Evolutionary conservation across 2,888 invertebrate species (phyloP).

Genomic region (Andrena bucephala): DNA sequence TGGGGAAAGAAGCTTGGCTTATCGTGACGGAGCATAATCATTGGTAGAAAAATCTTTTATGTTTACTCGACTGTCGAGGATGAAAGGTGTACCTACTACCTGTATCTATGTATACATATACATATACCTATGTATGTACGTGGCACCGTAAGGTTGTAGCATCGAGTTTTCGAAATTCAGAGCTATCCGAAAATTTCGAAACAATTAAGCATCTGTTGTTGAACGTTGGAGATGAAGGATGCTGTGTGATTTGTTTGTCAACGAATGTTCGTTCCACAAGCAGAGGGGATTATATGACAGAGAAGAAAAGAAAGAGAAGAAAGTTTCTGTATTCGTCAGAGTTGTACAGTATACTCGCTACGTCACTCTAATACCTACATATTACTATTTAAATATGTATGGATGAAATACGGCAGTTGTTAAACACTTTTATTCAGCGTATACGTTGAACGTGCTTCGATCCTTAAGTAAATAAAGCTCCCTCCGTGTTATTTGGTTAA

Average conservation of each 20-base stretch:
- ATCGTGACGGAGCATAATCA: constrained; percentile 75
- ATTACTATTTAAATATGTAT: neutral
- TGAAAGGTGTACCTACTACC: constrained; percentile 46
- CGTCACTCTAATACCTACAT: neutral
- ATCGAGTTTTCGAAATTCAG: no score
- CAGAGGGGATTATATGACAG: no score
- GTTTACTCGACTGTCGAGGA: constrained; percentile 61
- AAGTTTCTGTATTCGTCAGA: no score
- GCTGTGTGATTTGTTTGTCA: no score
- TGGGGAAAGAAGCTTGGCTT: constrained; percentile 51
- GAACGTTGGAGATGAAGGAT: no score
- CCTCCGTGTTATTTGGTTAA: constrained; percentile 72
- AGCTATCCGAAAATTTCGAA: no score
- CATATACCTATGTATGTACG: neutral
- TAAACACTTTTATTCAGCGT: constrained; percentile 57
- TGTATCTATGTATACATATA: neutral
- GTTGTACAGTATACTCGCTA: neutral
- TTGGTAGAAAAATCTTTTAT: constrained; percentile 64
- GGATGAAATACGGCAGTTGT: constrained; percentile 31
- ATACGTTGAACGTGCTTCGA: constrained; percentile 73
- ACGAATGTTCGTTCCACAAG: no score
- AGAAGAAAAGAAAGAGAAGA: no score
- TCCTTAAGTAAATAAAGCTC: constrained; percentile 76
- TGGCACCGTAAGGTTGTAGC: constrained; percentile 1
- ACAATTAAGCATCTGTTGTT: no score